A percentile compares a stretch with the other conserved stretches of the same genome.
Conservation (phyloP, 2,888 invertebrate species). For the Drosophila buzzatii region DNA sequence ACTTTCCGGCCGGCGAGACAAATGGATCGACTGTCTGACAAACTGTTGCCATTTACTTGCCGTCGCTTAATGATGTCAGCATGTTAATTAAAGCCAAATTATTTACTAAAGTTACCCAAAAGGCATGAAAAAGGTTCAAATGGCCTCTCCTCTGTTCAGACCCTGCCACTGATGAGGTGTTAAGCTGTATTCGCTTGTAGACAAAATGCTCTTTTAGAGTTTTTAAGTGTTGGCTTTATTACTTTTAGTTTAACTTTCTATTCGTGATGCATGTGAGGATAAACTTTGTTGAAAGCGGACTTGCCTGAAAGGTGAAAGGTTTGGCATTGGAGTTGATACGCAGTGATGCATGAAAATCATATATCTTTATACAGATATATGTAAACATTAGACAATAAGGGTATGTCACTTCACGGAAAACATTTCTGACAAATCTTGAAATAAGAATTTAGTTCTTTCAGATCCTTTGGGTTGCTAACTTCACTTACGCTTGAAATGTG, state of each 20-base stretch:
- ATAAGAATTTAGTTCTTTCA: slow-evolving; percentile 7
- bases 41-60: slow-evolving; percentile 71
- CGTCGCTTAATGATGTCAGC: slow-evolving; percentile 77
- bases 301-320: neutral
- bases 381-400: too few species aligned
- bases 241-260: slow-evolving; percentile 26
- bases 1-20: slow-evolving; percentile 57
- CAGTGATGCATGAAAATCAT: neutral
- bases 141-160: neutral
- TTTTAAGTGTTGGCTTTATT: slow-evolving; percentile 39
- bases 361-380: too few species aligned
- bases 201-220: slow-evolving; percentile 44
- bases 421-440: slow-evolving; percentile 1
- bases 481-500: slow-evolving; percentile 6
- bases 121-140: slow-evolving; percentile 14
- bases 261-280: slow-evolving; percentile 16
- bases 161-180: slow-evolving; percentile 26
- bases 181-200: slow-evolving; percentile 19
- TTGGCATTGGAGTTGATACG: neutral
- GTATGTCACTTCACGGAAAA: neutral
- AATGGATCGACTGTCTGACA: slow-evolving; percentile 70
- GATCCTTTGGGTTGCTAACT: slow-evolving; percentile 3
- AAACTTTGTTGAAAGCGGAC: slow-evolving; percentile 9
- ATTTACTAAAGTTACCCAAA: slow-evolving; percentile 72
- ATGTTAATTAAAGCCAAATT: slow-evolving; percentile 84